Conservation (phyloP, 2,888 invertebrate genomes). For the Lasioglossum leucozonium region DNA sequence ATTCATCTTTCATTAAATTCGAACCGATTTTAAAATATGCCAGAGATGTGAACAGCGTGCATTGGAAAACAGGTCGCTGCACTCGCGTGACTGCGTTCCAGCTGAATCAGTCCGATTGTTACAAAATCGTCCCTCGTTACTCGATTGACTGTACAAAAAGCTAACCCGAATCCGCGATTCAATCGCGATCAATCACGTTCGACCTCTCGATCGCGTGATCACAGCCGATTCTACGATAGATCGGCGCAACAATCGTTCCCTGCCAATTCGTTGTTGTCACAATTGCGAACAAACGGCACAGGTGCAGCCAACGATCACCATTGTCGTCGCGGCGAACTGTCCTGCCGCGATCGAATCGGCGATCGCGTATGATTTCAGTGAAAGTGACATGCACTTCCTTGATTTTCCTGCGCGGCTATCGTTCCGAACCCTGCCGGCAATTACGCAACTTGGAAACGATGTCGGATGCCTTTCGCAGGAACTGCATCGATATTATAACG, state of each 20-base stretch:
- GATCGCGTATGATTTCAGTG: constrained; percentile 67
- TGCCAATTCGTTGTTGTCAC: constrained; percentile 4
- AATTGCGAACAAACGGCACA: constrained; percentile 36
- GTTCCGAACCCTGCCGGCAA: constrained; percentile 46
- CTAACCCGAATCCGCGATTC: constrained; percentile 3
- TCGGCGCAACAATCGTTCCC: constrained; percentile 43
- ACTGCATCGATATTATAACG: background rate
- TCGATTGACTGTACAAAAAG: constrained; percentile 18
- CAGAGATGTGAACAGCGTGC: background rate
- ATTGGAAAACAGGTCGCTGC: constrained; percentile 49
- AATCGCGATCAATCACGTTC: background rate
- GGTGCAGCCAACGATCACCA: constrained; percentile 40
- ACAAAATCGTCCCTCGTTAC: constrained; percentile 31
- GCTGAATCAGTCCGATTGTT: constrained; percentile 17
- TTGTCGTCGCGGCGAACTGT: constrained; percentile 22
- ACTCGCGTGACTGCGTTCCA: constrained; percentile 48
- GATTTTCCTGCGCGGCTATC: constrained; percentile 61
- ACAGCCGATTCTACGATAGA: constrained; percentile 5
- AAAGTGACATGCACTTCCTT: constrained; percentile 79
- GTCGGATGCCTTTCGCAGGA: constrained; percentile 52
- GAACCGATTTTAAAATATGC: background rate
- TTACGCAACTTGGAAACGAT: constrained; percentile 72
- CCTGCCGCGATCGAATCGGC: constrained; percentile 44
- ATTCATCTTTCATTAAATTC: no score
- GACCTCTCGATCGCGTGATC: constrained; percentile 30